A percentile compares a stretch with the other conserved stretches of the same genome.
Evolutionary conservation across 2,888 invertebrate genomes (phyloP).

Genomic region (Nemoura dubitans): DNA sequence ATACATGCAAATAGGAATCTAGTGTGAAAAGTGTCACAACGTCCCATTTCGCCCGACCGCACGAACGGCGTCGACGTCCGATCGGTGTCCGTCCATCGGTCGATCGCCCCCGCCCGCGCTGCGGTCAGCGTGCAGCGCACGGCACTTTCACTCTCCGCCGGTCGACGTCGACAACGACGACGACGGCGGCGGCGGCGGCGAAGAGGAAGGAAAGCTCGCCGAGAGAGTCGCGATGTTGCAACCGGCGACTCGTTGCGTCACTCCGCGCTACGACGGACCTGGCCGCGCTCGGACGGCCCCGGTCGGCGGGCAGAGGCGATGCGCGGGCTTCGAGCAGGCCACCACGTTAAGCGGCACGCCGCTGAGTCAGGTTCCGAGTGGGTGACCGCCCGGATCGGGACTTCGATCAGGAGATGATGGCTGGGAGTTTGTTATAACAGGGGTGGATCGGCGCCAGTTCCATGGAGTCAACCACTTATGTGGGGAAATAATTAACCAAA

Average conservation of each 20-base stretch:
- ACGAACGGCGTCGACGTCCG: neutral
- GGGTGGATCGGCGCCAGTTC: no score
- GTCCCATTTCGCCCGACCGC: neutral
- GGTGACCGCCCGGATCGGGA: no score
- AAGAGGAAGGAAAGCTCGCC: neutral
- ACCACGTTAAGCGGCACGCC: no score
- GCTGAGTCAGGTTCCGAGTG: no score
- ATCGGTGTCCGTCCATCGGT: neutral
- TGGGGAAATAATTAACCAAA: no score
- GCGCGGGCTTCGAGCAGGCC: neutral
- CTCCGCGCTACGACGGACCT: neutral
- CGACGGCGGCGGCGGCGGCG: neutral
- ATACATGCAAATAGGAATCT: no score
- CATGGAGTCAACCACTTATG: no score
- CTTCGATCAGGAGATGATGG: no score
- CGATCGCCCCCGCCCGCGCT: neutral
- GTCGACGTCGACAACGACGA: neutral
- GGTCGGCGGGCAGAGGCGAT: neutral
- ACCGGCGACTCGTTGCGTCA: neutral
- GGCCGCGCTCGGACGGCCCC: no score
- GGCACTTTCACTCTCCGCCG: neutral
- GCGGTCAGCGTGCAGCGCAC: neutral
- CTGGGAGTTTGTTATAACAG: no score
- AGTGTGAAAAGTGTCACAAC: no score
- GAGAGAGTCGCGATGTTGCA: neutral